Evolutionary conservation across 1,140 invertebrate species (phyloP).

Genomic region (Aphaenogaster floridana): DNA sequence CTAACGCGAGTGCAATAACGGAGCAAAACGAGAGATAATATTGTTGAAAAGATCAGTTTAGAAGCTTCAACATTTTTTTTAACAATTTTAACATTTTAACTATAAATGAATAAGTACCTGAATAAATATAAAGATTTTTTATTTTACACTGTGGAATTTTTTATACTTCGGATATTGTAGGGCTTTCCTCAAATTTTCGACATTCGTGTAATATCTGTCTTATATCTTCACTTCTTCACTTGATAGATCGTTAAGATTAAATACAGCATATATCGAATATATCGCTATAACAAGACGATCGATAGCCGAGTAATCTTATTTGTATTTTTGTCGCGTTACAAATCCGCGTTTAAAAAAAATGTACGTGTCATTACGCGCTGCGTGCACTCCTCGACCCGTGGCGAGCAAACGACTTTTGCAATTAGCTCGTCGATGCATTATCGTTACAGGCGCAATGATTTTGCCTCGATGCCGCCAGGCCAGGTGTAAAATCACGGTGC

Average conservation of each 20-base stretch:
- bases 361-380: background rate
- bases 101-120: background rate
- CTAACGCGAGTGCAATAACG: background rate
- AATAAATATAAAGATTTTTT: background rate
- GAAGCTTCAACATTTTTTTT: background rate
- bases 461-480: background rate
- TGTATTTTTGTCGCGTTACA: background rate
- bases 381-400: background rate
- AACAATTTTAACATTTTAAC: background rate
- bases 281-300: background rate
- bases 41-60: background rate
- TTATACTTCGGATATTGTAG: background rate
- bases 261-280: background rate
- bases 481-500: conserved; percentile 57
- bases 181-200: background rate
- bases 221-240: background rate
- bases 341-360: background rate
- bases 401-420: conserved; percentile 9
- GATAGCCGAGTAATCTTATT: background rate
- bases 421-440: conserved; percentile 25
- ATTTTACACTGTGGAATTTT: background rate
- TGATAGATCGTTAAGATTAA: background rate
- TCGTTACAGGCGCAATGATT: conserved; percentile 25
- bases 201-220: background rate
- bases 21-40: background rate